Evolutionary conservation across 2,797 vertebrate genomes (phyloP), one percentile per base, ranked within the genome.

Genomic region (Rhadinocentrus ornatus): DNA sequence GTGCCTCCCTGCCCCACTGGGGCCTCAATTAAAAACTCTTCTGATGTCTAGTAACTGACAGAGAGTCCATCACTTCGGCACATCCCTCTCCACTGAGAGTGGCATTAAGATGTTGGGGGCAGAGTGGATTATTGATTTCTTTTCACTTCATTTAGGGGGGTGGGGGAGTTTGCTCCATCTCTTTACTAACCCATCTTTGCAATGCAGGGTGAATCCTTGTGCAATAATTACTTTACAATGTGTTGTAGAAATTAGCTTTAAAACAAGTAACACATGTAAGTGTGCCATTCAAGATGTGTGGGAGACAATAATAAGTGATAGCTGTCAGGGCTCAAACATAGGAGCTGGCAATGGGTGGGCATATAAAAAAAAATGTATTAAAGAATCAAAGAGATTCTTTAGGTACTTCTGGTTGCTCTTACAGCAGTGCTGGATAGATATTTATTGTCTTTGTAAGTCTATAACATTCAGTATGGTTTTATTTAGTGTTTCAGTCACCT

Each of bases 21-120:
- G 85, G 81, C 85, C 78, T 91, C 89, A 88, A 92, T 92, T 93
- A 90, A 91, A 92, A 93, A 83, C 84, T 82, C 87, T 84, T 91
- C 90, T 89, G 90, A 91, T 90, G 90, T 91, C 87, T 86, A 83
- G 88, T 84, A 89, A 90, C 87, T 88, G 93, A 93, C 91, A 91
- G 84, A 86, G 87, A 90, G 87, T 93, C 89, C 86, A 92, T 94
- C 91, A 93, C 85, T 80, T 89, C 88, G 73, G 78, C 85, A 87
- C 90, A 82, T 78, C 81, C 81, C 78, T 86, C 86, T 90, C 78
- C 78, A 74, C 78, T 57, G 85, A 84, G 79, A 84, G 86, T 86
- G 87, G 89, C 90, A 93, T 94, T 93, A 94, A 93, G 93, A 93
- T 90, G 91, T 93, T 79, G 80, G 86, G 91, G 85, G 86, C 85